phyloP scores from a whole-genome alignment of 2,797 vertebrate genomes.

The Pampus argenteus region DNA sequence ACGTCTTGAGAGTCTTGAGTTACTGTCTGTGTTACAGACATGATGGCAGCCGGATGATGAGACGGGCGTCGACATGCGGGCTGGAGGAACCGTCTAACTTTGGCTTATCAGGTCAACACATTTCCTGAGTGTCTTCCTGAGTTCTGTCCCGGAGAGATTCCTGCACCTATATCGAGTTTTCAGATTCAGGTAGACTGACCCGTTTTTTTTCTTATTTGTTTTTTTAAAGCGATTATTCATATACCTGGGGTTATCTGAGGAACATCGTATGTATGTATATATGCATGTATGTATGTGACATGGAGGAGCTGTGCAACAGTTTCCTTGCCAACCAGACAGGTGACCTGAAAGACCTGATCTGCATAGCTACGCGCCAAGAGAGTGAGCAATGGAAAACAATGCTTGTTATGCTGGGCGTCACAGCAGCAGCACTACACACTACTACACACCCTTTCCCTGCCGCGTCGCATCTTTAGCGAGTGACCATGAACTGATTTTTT shows the following conservation, averaged over 20 bases:
- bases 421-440: neutral
- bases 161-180: neutral
- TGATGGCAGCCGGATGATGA: slow-evolving; percentile 22
- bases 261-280: neutral
- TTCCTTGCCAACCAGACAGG: slow-evolving; percentile 55
- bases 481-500: neutral
- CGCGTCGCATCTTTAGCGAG: neutral
- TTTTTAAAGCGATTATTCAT: too few relatives aligned
- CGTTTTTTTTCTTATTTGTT: too few relatives aligned
- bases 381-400: slow-evolving; percentile 61
- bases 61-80: neutral
- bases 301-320: slow-evolving; percentile 28
- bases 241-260: neutral
- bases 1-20: slow-evolving; percentile 59
- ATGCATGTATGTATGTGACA: neutral
- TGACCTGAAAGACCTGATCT: slow-evolving; percentile 61
- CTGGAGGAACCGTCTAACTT: neutral
- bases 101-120: slow-evolving; percentile 1
- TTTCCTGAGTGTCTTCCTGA: too few relatives aligned
- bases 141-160: neutral
- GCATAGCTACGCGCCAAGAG: slow-evolving; percentile 42
- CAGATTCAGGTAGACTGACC: neutral
- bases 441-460: neutral
- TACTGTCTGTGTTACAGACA: slow-evolving; percentile 59
- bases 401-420: slow-evolving; percentile 18